A percentile compares a stretch with the other conserved stretches of the same genome.
These are phyloP conservation scores for Zaprionus capensis DNA, from an alignment of 1,140 invertebrate genomes.

Conservation along the genomic window DNA sequence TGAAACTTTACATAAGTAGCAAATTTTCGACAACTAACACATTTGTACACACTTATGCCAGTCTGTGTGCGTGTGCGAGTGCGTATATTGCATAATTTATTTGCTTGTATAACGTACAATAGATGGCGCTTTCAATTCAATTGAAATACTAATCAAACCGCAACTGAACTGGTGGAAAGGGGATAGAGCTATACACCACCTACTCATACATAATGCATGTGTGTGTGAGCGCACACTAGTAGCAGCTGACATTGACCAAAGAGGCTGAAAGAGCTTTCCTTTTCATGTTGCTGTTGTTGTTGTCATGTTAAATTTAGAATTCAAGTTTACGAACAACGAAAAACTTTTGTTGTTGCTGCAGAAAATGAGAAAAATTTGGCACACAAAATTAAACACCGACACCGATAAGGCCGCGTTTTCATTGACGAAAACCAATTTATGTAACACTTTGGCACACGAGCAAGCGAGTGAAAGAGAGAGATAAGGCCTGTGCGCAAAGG, in stretches of 20 bases:
- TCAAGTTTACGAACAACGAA: constrained; percentile 49
- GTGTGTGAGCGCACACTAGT: not conserved
- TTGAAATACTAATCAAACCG: constrained; percentile 6
- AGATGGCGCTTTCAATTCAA: constrained; percentile 23
- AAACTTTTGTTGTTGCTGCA: constrained; percentile 23
- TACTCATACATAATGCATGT: constrained; percentile 3
- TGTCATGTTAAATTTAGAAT: constrained; percentile 65
- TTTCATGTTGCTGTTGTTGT: constrained; percentile 14
- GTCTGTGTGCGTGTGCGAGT: not conserved
- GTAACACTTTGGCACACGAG: constrained; percentile 54
- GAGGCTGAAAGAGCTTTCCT: constrained; percentile 46
- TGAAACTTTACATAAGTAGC: not conserved
- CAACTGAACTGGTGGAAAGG: constrained; percentile 17
- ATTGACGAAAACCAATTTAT: constrained; percentile 59
- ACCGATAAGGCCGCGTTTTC: constrained; percentile 44
- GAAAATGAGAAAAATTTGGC: not conserved
- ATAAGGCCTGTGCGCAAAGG: not conserved
- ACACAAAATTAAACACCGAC: constrained; percentile 59
- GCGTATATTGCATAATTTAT: constrained; percentile 43
- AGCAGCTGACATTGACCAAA: constrained; percentile 50
- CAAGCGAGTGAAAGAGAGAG: constrained; percentile 21
- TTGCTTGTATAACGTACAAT: constrained; percentile 32
- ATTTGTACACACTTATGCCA: not conserved
- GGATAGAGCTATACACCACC: constrained; percentile 14
- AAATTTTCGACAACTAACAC: constrained; percentile 22